Conservation (phyloP, 2,888 invertebrate genomes). For the Drosophila testacea region DNA sequence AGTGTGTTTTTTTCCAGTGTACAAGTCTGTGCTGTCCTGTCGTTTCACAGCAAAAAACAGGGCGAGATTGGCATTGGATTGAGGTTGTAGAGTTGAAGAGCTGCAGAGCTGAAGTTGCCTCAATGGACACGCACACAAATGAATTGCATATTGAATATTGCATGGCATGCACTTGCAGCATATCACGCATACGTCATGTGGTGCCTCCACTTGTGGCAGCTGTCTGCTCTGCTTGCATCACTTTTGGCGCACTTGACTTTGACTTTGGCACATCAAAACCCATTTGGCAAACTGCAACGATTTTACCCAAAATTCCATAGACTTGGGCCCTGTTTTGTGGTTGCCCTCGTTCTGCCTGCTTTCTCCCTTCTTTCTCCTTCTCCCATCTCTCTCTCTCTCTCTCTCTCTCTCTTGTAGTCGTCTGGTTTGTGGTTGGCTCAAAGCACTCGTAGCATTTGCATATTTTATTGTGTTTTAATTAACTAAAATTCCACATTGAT, state of each 20-base stretch:
- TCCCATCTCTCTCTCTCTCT: neutral
- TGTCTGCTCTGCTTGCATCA: slow-evolving; percentile 44
- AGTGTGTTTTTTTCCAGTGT: slow-evolving; percentile 25
- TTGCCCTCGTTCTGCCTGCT: slow-evolving; percentile 5
- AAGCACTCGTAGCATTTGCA: slow-evolving; percentile 60
- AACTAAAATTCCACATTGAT: slow-evolving; percentile 63
- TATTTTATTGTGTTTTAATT: slow-evolving; percentile 78
- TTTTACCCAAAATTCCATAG: slow-evolving; percentile 9
- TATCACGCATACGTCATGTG: slow-evolving; percentile 49
- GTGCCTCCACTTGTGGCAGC: slow-evolving; percentile 31
- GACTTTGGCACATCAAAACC: slow-evolving; percentile 53
- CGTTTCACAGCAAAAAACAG: neutral
- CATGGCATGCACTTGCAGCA: slow-evolving; percentile 29
- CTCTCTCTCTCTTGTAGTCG: neutral
- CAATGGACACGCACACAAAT: slow-evolving; percentile 22
- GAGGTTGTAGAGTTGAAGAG: neutral
- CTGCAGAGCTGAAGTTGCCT: neutral
- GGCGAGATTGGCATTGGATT: slow-evolving; percentile 3
- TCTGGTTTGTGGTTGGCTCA: slow-evolving; percentile 34
- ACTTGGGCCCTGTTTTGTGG: slow-evolving; percentile 38
- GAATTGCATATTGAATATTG: slow-evolving; percentile 42
- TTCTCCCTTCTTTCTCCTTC: neutral
- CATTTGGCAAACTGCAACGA: slow-evolving; percentile 44
- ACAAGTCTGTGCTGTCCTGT: neutral
- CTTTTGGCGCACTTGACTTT: slow-evolving; percentile 59